Base-by-base conservation (phyloP, 1,140 invertebrate species). In the Eufriesea mexicana region DNA sequence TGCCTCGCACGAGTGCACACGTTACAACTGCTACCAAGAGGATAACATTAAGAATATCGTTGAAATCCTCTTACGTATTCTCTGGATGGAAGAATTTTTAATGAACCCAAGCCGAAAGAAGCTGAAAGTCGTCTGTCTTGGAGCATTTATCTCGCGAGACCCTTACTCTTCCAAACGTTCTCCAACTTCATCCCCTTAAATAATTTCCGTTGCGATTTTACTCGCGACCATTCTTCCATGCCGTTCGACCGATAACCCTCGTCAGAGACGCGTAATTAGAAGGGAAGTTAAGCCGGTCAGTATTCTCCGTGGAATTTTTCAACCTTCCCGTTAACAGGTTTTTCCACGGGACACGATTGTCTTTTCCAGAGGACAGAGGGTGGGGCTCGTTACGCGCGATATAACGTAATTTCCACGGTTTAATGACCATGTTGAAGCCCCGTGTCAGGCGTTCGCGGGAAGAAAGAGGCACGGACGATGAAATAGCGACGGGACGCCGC, bases 381-480 rank as follows among this genome's bases (percentile, higher is more conserved):
- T 79, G 75, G 28, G 55, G 35, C 67, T 67, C 86, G 80, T 87
- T 86, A 79, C 70, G 78, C 81, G 85, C 85, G 76, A 86, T 84
- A 73, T 87, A 87, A 87, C 78, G 85, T 84, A 86, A 89, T 89
- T 86, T 87, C 54, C 71, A 72, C 25, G 81, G 64, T 83, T 86
- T 87, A 87, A 87, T 73, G 85, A 87, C 77, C 84, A 73, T 66
- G 88, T 89, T 84, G 74, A 84, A 89, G 45, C 62, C 8, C 54
- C 62, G 51, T 18, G 79, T 68, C 62, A 76, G 79, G 79, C 62
- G 64, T 76, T 45, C 62, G 25, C 62, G 20, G 23, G 20, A 76
- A 28, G 62, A 76, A 82, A 57, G 73, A 68, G 54, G 42, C 59
- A 57, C 72, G 62, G 62, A 66, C 59, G 86, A 85, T 85, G 68